phyloP scores from a whole-genome alignment of 2,113 vertebrate genomes.

The Marmota monax region DNA sequence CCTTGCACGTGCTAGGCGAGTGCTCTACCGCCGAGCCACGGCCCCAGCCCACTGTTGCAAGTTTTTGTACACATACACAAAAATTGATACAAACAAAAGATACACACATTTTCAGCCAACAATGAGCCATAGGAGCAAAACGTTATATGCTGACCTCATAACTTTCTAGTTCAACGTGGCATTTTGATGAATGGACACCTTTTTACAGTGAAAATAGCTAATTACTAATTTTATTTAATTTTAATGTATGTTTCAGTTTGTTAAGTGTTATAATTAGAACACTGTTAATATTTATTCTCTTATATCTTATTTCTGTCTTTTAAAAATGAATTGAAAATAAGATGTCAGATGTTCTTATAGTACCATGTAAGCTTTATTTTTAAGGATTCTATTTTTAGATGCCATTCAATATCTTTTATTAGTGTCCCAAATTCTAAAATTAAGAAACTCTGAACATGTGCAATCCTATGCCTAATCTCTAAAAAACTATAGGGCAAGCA shows the following conservation, averaged over 20 bases:
- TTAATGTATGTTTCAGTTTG: neutral
- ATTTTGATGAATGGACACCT: neutral
- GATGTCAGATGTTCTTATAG: neutral
- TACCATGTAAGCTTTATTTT: neutral
- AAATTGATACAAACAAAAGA: neutral
- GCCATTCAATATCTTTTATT: neutral
- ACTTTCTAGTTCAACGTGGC: neutral
- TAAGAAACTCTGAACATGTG: neutral
- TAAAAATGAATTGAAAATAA: neutral
- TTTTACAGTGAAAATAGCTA: neutral
- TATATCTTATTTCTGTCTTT: neutral
- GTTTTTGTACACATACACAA: neutral
- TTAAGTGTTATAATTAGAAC: neutral
- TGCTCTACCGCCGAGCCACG: too few relatives aligned
- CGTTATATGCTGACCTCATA: accelerated
- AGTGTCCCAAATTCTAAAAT: neutral
- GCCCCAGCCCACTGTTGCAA: too few relatives aligned
- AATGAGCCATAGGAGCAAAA: neutral
- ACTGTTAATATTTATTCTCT: neutral
- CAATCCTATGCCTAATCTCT: accelerated
- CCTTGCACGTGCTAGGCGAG: too few relatives aligned
- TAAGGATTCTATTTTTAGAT: neutral
- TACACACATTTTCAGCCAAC: neutral
- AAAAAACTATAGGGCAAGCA: accelerated
- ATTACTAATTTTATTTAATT: neutral